Percentiles rank a stretch among this genome's conserved stretches.
phyloP scores from a whole-genome alignment of 2,113 vertebrate species.

The Gopherus flavomarginatus region DNA sequence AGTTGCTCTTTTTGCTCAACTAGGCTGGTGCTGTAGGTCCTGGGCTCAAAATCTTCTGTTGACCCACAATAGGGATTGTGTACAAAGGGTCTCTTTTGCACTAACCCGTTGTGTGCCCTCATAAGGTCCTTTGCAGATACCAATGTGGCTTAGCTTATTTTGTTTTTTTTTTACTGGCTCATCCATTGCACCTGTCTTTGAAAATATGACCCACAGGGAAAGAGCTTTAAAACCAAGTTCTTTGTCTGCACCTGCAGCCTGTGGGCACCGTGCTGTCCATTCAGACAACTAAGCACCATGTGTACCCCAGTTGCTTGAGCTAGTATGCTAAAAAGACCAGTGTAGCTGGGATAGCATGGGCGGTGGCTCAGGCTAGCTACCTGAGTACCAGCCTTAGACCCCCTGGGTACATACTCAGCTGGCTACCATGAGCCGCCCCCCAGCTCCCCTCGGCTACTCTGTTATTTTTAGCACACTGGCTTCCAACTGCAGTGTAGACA shows the following conservation, averaged over 20 bases:
- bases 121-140: neutral
- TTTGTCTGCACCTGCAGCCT: rapidly evolving
- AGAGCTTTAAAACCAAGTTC: rapidly evolving
- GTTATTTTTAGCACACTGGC: neutral
- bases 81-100: conserved; percentile 7
- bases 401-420: neutral
- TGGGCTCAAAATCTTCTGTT: conserved; percentile 54
- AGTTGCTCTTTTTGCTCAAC: neutral
- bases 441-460: neutral
- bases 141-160: neutral
- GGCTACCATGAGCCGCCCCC: neutral
- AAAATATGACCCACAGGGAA: neutral
- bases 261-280: rapidly evolving
- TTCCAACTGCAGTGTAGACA: neutral
- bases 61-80: neutral
- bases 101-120: neutral
- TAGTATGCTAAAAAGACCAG: neutral
- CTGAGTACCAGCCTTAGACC: neutral
- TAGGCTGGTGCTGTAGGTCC: conserved; percentile 16
- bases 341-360: neutral
- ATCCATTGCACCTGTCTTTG: neutral
- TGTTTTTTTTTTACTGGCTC: neutral
- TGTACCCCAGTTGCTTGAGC: too few species aligned
- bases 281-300: neutral
- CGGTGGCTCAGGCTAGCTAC: neutral